Conservation (phyloP, 2,888 invertebrate genomes). For the Odontothrips loti region DNA sequence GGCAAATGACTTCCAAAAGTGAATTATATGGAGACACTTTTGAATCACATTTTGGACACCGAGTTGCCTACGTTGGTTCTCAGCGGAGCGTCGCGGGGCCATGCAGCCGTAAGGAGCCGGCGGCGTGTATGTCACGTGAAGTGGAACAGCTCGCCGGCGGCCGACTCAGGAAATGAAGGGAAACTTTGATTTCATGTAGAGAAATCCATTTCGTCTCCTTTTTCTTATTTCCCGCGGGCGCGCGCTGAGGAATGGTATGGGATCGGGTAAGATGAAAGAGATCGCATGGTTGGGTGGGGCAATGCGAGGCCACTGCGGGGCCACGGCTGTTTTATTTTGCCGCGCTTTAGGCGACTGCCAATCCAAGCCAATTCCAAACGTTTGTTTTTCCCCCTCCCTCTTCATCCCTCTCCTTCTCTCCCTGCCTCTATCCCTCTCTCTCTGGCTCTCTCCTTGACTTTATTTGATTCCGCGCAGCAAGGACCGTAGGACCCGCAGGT, state of each 20-base stretch:
- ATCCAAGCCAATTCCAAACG: conserved; percentile 1
- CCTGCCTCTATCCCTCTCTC: not conserved
- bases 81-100: not conserved
- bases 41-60: no score
- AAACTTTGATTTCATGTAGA: conserved; percentile 13
- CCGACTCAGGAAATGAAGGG: not conserved
- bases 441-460: not conserved
- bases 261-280: conserved; percentile 3
- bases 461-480: conserved; percentile 5
- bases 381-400: not conserved
- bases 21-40: no score
- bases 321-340: not conserved
- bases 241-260: not conserved
- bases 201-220: conserved; percentile 16
- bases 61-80: no score
- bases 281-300: not conserved
- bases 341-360: conserved; percentile 10
- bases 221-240: not conserved
- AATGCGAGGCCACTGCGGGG: not conserved
- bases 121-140: not conserved
- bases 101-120: not conserved
- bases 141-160: not conserved
- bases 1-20: no score
- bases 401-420: no score
- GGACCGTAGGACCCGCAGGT: not conserved